A percentile compares a stretch with the other conserved stretches of the same genome.
Conservation (phyloP, 2,797 vertebrate genomes). For the Antennarius maculatus region DNA sequence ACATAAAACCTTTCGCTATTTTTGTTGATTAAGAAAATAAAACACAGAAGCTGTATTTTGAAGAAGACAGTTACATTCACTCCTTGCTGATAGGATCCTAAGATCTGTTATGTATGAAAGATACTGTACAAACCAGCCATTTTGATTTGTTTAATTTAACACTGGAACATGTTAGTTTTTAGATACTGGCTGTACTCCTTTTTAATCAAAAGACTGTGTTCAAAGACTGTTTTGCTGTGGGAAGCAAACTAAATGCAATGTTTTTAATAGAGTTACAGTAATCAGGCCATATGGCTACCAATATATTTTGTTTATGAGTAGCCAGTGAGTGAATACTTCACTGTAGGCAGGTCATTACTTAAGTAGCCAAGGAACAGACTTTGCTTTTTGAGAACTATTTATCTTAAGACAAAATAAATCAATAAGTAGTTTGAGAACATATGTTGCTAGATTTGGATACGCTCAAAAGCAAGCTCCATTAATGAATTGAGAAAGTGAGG, state of each 20-base stretch:
- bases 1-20: no score
- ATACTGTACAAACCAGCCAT: neutral
- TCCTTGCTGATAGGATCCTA: neutral
- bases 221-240: constrained; percentile 28
- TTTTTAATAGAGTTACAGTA: constrained; percentile 38
- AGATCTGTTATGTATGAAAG: neutral
- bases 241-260: constrained; percentile 48
- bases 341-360: constrained; percentile 80
- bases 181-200: constrained; percentile 11
- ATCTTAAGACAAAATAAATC: constrained; percentile 80
- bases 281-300: constrained; percentile 59
- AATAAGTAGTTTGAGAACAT: constrained; percentile 83
- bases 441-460: constrained; percentile 79
- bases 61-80: no score
- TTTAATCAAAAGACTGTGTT: constrained; percentile 15
- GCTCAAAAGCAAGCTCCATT: constrained; percentile 78
- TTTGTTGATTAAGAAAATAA: no score
- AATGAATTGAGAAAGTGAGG: constrained; percentile 84
- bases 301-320: constrained; percentile 71
- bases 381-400: constrained; percentile 73
- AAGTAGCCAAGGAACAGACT: constrained; percentile 68
- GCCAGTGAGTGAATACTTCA: constrained; percentile 69
- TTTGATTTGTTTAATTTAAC: neutral
- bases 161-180: neutral
- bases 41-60: no score